phyloP scores from a whole-genome alignment of 2,888 invertebrate species.

The Sinelater perroti region DNA sequence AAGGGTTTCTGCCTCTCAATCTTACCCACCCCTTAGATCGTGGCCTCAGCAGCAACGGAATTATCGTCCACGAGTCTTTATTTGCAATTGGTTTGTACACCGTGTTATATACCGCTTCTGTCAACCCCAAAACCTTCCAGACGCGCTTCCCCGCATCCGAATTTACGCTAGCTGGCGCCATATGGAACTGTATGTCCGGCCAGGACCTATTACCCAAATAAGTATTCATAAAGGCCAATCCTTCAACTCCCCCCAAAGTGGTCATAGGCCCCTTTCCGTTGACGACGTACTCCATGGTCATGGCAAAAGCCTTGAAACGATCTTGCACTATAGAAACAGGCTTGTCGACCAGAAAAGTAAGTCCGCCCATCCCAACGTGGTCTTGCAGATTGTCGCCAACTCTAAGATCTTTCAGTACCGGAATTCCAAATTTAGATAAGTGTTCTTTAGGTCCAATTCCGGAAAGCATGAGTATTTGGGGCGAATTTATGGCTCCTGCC shows the following conservation, averaged over 20 bases:
- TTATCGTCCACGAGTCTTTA: conserved; percentile 83
- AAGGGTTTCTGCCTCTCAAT: conserved; percentile 82
- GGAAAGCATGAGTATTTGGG: conserved; percentile 91
- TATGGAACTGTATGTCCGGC: conserved; percentile 92
- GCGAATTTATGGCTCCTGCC: conserved; percentile 91
- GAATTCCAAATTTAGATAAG: conserved; percentile 74
- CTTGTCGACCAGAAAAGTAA: conserved; percentile 82
- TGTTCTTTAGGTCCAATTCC: conserved; percentile 73
- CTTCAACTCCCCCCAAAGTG: conserved; percentile 86
- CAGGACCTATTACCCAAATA: conserved; percentile 82
- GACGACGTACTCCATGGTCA: conserved; percentile 82
- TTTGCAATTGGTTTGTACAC: conserved; percentile 84
- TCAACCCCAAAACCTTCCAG: conserved; percentile 79
- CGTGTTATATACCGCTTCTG: conserved; percentile 80
- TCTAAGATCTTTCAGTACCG: conserved; percentile 76
- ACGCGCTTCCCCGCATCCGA: conserved; percentile 78
- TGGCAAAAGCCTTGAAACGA: conserved; percentile 76
- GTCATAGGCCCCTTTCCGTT: conserved; percentile 87
- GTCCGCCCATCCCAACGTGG: conserved; percentile 86
- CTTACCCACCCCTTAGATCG: conserved; percentile 80
- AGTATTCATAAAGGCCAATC: conserved; percentile 86
- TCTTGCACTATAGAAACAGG: conserved; percentile 85
- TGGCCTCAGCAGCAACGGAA: conserved; percentile 84
- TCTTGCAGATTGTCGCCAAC: conserved; percentile 88
- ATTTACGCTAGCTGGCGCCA: conserved; percentile 88